Base-by-base conservation (phyloP, 1,140 invertebrate genomes). In the Whitmania pigra region DNA sequence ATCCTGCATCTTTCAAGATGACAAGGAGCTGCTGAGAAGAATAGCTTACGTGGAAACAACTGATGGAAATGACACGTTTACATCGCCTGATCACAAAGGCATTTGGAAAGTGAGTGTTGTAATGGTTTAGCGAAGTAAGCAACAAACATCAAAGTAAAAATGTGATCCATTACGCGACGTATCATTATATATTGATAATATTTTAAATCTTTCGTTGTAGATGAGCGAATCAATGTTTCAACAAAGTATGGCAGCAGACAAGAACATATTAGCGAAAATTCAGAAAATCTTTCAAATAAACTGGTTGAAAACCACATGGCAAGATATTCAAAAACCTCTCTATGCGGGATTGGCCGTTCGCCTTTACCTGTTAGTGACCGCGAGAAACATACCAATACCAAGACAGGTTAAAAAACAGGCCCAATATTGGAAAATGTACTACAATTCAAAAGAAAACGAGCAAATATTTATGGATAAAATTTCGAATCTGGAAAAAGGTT, bases 291-390 rank as follows among this genome's bases (percentile, higher is more conserved):
- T 80, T 27, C 73, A 75, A 11, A 78, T 80, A 20, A 72, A 78
- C 53, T 80, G 79, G 79, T 29, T 29, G 11, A 53, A 22, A 2
- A 76, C 77, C 3, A 69, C 54, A 6, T 80, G 79, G 79, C 18
- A 29, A 17, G 78, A 79, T 63, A 71, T 79, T 2, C 40, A 72
- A 15, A 79, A 77, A 67, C 79, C 79, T 13, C 71, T 80, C 17
- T 76, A 78, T 69, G 79, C 78, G 15, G 79, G 76, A 0, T 74
- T 80, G 9, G 78, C 78, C 15, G 78, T 78, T 17, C 72, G 77
- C 15, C 76, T 80, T 0, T 79, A 75, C 49, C 69, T 74, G 0
- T 15, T 53, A 20, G 22, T 29, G 18, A 18, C 18, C 17, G 53
- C 27, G 18, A n/a, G 9, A 18, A 18, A 29, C 17, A 69, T 54